These are phyloP conservation scores for Dicaeum eximium DNA, from an alignment of 2,113 vertebrate species.

Conservation along the genomic window DNA sequence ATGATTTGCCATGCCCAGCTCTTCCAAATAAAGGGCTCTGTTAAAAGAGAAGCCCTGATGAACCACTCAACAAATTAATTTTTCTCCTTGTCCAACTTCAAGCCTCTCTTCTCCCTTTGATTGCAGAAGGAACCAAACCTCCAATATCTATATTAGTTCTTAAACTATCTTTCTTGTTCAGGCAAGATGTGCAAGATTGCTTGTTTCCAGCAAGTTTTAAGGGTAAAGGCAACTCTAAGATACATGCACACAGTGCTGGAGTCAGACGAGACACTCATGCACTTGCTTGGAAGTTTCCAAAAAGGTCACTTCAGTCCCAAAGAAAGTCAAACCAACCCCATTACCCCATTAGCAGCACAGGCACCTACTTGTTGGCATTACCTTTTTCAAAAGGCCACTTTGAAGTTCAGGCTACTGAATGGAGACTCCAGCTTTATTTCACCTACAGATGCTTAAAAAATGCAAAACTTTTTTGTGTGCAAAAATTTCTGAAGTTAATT, in stretches of 20 bases:
- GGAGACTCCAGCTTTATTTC: neutral
- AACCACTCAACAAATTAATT: neutral
- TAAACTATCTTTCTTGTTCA: neutral
- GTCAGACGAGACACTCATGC: neutral
- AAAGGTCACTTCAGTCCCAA: slow-evolving; percentile 51
- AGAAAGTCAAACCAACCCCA: slow-evolving; percentile 19
- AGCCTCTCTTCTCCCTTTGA: neutral
- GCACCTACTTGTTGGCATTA: neutral
- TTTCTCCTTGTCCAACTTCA: neutral
- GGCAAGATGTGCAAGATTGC: neutral
- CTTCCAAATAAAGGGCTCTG: neutral
- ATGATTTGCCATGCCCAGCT: neutral
- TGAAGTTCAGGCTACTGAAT: neutral
- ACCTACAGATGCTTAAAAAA: neutral
- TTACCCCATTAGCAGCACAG: neutral
- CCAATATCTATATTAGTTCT: neutral
- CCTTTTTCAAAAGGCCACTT: slow-evolving; percentile 17
- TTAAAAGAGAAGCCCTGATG: neutral
- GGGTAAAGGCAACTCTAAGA: neutral
- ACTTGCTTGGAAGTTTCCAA: neutral
- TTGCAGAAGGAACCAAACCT: neutral
- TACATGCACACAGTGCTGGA: neutral
- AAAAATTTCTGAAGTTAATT: neutral
- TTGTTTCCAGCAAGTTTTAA: neutral
- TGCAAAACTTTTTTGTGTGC: neutral